Base-by-base conservation (phyloP, 2,113 vertebrate genomes). In the Argyrosomus japonicus region DNA sequence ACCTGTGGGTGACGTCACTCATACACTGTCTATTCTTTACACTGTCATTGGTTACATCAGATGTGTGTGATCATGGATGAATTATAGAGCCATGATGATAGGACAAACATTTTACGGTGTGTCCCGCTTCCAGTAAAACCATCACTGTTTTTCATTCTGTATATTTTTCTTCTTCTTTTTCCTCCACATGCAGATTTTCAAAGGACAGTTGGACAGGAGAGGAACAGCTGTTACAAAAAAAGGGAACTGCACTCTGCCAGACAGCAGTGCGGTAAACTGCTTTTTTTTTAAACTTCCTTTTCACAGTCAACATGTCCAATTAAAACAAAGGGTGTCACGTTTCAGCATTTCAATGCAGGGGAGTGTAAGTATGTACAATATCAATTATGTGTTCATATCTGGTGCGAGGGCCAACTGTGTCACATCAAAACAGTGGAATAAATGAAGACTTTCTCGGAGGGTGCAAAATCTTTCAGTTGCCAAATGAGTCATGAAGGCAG, bases 401-500 rank as follows among this genome's bases (percentile, higher is more conserved):
- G 56, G 53, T 51, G 29, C 12, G 2, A 43, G 27, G 36, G 47
- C 60, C 68, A 81, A 84, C 78, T 73, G 67, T 68, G 47, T 23
- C 64, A 47, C 78, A 67, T 85, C 8, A 36, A 70, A 78, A 80
- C 62, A n/a, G 51, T 54, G 25, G 29, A 57, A 58, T 79, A 68
- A 79, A 73, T 69, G 21, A 68, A 81, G 75, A 0, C 23, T 58
- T 77, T 68, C 7, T n/a, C 32, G 57, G 77, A 78, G 25, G 53
- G 36, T 53, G 43, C 21, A 27, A 64, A 77, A 65, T 18, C 43
- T 64, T 25, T 43, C 18, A 5, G 50, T 32, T 64, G 67, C 74
- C 70, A 82, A 65, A 78, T 68, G 74, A 75, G 43, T 83, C 77
- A 83, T 43, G 27, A 77, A 80, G 64, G 43, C 57, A 60, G 50